A percentile compares a stretch with the other conserved stretches of the same genome.
phyloP scores from a whole-genome alignment of 2,888 invertebrate genomes.

The Sipha maydis region DNA sequence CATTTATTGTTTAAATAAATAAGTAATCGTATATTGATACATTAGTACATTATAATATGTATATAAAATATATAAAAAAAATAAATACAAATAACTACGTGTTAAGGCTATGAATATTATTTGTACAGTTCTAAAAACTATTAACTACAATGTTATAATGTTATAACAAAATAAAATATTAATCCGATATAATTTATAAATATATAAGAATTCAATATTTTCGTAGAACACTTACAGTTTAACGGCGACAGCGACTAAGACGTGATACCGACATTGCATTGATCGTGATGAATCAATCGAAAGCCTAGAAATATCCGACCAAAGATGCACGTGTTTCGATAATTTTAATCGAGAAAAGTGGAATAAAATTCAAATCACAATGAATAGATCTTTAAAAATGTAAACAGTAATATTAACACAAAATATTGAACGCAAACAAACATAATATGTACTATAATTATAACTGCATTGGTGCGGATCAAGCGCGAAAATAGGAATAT shows the following conservation, averaged over 20 bases:
- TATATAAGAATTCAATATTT: not conserved
- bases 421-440: not conserved
- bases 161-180: conserved; percentile 25
- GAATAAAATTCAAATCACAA: not conserved
- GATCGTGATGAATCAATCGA: not conserved
- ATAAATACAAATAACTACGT: not conserved
- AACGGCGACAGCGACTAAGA: not conserved
- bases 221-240: not conserved
- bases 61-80: conserved; percentile 8
- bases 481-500: no score
- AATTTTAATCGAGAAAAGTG: not conserved
- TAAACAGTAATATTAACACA: no score
- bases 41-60: not conserved
- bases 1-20: conserved; percentile 39
- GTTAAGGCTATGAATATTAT: conserved; percentile 10
- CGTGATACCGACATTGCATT: not conserved
- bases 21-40: not conserved
- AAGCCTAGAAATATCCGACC: not conserved
- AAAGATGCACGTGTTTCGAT: not conserved
- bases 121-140: conserved; percentile 36
- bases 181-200: conserved; percentile 20
- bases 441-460: not conserved
- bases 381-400: not conserved
- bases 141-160: conserved; percentile 36
- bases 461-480: no score